A percentile compares a stretch with the other conserved stretches of the same genome.
phyloP scores from a whole-genome alignment of 37 sponge, comb jelly and placozoan genomes.

The Halichondria panicea region DNA sequence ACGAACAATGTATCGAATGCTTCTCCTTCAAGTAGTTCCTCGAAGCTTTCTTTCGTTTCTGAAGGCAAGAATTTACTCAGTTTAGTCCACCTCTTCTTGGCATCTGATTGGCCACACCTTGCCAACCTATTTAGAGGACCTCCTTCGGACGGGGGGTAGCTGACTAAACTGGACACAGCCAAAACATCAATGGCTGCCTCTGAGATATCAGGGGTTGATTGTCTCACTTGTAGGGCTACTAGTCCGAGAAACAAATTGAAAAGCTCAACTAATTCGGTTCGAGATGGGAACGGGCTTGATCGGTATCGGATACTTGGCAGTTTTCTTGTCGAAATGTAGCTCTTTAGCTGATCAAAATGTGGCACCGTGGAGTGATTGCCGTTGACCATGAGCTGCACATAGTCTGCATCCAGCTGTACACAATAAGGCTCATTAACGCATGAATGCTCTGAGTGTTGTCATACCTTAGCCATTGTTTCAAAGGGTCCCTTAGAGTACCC shows the following conservation, averaged over 20 bases:
- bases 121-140: slow-evolving; percentile 32
- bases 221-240: neutral
- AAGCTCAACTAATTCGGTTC: neutral
- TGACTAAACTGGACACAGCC: slow-evolving; percentile 29
- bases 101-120: neutral
- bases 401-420: slow-evolving; percentile 2
- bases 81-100: too few species aligned
- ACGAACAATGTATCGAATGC: too few species aligned
- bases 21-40: too few species aligned
- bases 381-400: too few species aligned
- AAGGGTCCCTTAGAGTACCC: slow-evolving; percentile 67
- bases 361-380: too few species aligned
- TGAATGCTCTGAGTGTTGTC: neutral
- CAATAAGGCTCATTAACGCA: neutral
- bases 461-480: slow-evolving; percentile 51
- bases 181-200: slow-evolving; percentile 32
- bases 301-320: neutral
- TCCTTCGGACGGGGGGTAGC: slow-evolving; percentile 53
- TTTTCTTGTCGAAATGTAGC: neutral
- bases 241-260: neutral
- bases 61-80: too few species aligned
- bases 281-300: neutral
- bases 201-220: neutral
- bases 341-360: too few species aligned
- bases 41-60: too few species aligned